Conservation (phyloP, 2,797 vertebrate genomes). For the Saguinus oedipus region DNA sequence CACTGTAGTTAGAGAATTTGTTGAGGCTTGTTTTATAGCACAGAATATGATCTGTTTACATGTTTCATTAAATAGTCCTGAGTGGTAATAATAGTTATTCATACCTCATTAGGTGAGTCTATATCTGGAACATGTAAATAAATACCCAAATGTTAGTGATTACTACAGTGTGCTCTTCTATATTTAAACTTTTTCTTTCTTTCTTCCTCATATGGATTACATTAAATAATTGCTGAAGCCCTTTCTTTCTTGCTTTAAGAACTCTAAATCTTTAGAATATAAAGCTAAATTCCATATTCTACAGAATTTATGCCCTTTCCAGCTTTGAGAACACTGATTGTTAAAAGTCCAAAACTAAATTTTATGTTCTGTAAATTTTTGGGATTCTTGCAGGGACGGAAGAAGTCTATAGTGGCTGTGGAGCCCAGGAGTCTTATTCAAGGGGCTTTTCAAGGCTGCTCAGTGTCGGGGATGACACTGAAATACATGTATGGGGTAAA, state of each 20-base stretch:
- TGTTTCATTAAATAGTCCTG: neutral
- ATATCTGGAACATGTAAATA: neutral
- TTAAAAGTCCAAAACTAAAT: neutral
- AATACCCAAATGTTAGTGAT: neutral
- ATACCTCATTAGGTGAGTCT: neutral
- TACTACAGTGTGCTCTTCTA: neutral
- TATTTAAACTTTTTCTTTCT: neutral
- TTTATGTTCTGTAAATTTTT: conserved; percentile 20
- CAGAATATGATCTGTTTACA: neutral
- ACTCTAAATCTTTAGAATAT: conserved; percentile 29
- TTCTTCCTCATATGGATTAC: neutral
- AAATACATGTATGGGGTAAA: conserved; percentile 95
- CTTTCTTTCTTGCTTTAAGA: conserved; percentile 10
- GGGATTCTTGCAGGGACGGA: conserved; percentile 87
- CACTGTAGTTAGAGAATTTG: conserved; percentile 20
- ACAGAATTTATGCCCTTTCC: conserved; percentile 6
- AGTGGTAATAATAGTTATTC: neutral
- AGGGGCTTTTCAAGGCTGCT: conserved; percentile 85
- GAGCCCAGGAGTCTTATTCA: conserved; percentile 85
- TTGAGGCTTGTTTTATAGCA: neutral
- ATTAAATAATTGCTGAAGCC: neutral
- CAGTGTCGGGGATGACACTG: conserved; percentile 88
- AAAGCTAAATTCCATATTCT: conserved; percentile 19
- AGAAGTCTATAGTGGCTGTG: conserved; percentile 87
- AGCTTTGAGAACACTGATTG: neutral